phyloP scores from a whole-genome alignment of 2,888 invertebrate genomes.

The Tetanocera ferruginea region DNA sequence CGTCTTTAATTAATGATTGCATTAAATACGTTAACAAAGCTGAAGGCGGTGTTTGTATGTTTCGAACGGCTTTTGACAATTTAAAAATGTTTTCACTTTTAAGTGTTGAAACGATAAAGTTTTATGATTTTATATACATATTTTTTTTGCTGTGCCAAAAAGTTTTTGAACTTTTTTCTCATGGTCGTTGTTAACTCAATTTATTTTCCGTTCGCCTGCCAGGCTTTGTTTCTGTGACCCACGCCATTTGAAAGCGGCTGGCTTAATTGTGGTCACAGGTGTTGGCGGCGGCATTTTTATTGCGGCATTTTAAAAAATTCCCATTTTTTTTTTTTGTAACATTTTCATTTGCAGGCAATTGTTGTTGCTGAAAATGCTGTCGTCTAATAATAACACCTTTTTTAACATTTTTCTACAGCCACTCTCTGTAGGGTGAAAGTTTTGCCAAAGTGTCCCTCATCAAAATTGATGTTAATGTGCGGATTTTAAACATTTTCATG shows the following conservation, averaged over 20 bases:
- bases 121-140: conserved; percentile 11
- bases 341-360: conserved; percentile 15
- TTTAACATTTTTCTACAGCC: background rate
- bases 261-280: conserved; percentile 67
- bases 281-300: conserved; percentile 63
- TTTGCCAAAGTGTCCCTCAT: conserved; percentile 25
- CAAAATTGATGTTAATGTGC: conserved; percentile 50
- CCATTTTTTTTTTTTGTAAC: conserved; percentile 11
- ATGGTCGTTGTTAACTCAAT: conserved; percentile 33
- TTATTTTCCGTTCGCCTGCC: conserved; percentile 12
- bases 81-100: conserved; percentile 3
- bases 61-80: background rate
- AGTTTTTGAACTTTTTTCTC: background rate
- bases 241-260: background rate
- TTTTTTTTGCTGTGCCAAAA: background rate
- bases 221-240: background rate
- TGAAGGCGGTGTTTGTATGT: background rate
- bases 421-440: background rate
- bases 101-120: conserved; percentile 12
- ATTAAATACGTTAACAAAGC: conserved; percentile 9
- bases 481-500: conserved; percentile 62
- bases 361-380: background rate
- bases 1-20: conserved; percentile 29
- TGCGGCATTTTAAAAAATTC: conserved; percentile 52
- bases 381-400: conserved; percentile 17